These are phyloP conservation scores for Meghimatium bilineatum DNA, from an alignment of 2,888 invertebrate genomes.

Conservation along the genomic window DNA sequence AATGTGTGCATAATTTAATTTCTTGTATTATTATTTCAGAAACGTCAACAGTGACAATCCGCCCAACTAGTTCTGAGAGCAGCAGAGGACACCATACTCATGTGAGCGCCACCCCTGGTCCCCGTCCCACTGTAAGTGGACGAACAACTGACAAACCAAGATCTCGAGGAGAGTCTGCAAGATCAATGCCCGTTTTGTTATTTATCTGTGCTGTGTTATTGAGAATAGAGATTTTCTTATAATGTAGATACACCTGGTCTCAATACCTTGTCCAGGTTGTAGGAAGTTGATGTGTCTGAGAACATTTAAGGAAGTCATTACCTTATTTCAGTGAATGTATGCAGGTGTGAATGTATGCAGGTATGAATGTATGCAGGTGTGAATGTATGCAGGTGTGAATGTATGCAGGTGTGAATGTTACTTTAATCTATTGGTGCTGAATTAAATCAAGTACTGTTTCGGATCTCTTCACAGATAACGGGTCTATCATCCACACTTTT, in stretches of 20 bases:
- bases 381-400: neutral
- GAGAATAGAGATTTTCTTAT: neutral
- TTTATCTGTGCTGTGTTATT: conserved; percentile 5
- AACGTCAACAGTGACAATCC: neutral
- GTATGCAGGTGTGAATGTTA: neutral
- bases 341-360: neutral
- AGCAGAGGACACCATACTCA: neutral
- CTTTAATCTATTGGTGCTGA: neutral
- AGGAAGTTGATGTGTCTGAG: neutral
- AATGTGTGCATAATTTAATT: too few species aligned
- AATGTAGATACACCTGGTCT: conserved; percentile 18
- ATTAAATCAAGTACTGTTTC: too few species aligned
- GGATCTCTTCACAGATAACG: too few species aligned
- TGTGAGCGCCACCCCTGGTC: neutral
- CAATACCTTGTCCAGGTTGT: neutral
- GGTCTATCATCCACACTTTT: too few species aligned
- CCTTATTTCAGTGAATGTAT: neutral
- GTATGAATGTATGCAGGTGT: neutral
- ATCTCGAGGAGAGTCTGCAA: neutral
- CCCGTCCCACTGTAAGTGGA: neutral
- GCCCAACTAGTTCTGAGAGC: neutral
- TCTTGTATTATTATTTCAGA: too few species aligned
- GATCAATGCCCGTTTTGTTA: neutral
- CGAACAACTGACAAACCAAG: neutral
- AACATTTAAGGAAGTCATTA: neutral